phyloP scores from a whole-genome alignment of 2,113 vertebrate genomes.

The Plectropomus leopardus region DNA sequence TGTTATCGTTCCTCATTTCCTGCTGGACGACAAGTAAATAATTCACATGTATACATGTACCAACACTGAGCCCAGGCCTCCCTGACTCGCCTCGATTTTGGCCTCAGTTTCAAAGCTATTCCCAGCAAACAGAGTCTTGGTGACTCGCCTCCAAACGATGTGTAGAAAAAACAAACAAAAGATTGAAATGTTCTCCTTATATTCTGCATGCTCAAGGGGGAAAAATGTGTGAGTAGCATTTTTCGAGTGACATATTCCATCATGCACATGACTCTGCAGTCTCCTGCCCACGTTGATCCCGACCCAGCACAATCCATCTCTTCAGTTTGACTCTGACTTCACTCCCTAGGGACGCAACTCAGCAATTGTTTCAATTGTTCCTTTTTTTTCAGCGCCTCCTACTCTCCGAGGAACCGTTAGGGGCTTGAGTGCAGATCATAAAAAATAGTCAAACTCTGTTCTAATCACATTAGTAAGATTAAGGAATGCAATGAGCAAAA shows the following conservation, averaged over 20 bases:
- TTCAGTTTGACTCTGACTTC: conserved; percentile 53
- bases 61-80: conserved; percentile 63
- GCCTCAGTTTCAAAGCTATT: conserved; percentile 70
- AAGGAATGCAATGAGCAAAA: conserved; percentile 51
- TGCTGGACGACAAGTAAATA: conserved; percentile 81
- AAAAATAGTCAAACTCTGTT: conserved; percentile 49
- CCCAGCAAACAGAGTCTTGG: conserved; percentile 46
- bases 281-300: conserved; percentile 58
- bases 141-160: conserved; percentile 56
- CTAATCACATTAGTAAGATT: conserved; percentile 69
- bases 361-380: conserved; percentile 68
- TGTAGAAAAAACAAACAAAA: conserved; percentile 70
- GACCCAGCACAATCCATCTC: conserved; percentile 69
- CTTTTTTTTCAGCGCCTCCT: conserved; percentile 53
- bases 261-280: conserved; percentile 68
- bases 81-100: conserved; percentile 49
- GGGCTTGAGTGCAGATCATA: conserved; percentile 63
- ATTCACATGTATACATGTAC: conserved; percentile 78
- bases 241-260: conserved; percentile 65
- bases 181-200: conserved; percentile 46
- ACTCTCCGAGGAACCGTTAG: conserved; percentile 62
- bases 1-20: conserved; percentile 84
- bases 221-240: conserved; percentile 57
- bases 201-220: conserved; percentile 42
- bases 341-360: conserved; percentile 61